Percentiles rank a stretch among this genome's conserved stretches.
Conservation (phyloP, 2,113 vertebrate genomes). For the Anolis carolinensis region DNA sequence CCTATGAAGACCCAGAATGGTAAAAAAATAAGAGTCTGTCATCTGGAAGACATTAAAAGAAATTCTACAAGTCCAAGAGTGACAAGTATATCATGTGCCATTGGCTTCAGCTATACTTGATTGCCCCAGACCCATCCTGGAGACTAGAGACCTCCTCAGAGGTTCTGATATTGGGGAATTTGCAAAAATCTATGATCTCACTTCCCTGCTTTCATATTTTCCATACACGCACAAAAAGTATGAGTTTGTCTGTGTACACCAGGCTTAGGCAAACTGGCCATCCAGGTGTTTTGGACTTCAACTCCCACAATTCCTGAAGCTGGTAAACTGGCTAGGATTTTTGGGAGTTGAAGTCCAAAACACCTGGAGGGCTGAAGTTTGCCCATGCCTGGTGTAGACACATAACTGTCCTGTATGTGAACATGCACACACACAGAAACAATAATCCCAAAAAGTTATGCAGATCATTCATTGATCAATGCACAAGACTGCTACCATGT, state of each 20-base stretch:
- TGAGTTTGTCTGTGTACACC: no score
- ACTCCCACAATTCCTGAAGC: no score
- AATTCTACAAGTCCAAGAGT: slow-evolving; percentile 18
- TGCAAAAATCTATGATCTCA: not conserved
- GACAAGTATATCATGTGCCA: slow-evolving; percentile 1
- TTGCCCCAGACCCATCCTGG: not conserved
- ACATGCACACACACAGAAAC: not conserved
- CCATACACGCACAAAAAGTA: not conserved
- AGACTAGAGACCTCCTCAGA: not conserved
- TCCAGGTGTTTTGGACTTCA: no score
- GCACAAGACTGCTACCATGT: not conserved
- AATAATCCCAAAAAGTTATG: not conserved
- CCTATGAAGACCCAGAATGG: not conserved
- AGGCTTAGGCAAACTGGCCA: no score
- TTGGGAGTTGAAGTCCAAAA: no score
- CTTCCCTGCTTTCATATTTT: not conserved
- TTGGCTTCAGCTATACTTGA: slow-evolving; percentile 19
- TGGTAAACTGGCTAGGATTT: no score
- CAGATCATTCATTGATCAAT: not conserved
- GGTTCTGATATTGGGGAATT: not conserved
- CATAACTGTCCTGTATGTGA: not conserved
- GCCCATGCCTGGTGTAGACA: no score
- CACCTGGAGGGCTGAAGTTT: no score
- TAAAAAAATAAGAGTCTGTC: not conserved
- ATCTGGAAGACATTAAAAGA: slow-evolving; percentile 36